phyloP scores from a whole-genome alignment of 2,113 vertebrate genomes.

The Numida meleagris region DNA sequence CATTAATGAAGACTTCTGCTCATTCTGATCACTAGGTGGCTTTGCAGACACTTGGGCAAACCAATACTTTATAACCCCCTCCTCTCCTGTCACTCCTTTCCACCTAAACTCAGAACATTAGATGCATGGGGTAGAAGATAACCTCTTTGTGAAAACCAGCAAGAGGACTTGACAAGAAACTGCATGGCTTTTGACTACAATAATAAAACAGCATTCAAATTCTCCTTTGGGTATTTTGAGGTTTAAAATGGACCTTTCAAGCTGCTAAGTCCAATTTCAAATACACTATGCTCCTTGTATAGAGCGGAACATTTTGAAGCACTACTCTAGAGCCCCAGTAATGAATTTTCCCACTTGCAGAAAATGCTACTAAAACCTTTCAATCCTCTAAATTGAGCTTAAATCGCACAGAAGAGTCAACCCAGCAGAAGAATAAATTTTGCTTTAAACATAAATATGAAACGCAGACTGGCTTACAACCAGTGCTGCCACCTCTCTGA shows the following conservation, averaged over 20 bases:
- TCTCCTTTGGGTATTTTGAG: neutral
- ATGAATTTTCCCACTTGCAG: neutral
- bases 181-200: neutral
- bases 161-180: neutral
- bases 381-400: neutral
- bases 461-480: neutral
- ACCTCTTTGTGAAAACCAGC: neutral
- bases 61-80: neutral
- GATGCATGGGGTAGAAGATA: neutral
- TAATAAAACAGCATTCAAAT: neutral
- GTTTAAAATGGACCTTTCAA: neutral
- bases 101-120: neutral
- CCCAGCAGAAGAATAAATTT: neutral
- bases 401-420: neutral
- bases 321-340: neutral
- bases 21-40: neutral
- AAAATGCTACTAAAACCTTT: neutral
- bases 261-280: neutral
- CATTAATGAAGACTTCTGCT: neutral
- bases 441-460: neutral
- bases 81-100: neutral
- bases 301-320: neutral
- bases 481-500: neutral
- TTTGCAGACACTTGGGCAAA: neutral
- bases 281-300: fast-evolving